Percentiles rank a stretch among this genome's conserved stretches.
Evolutionary conservation across 2,113 vertebrate species (phyloP).

Genomic region (Peucedramus taeniatus): DNA sequence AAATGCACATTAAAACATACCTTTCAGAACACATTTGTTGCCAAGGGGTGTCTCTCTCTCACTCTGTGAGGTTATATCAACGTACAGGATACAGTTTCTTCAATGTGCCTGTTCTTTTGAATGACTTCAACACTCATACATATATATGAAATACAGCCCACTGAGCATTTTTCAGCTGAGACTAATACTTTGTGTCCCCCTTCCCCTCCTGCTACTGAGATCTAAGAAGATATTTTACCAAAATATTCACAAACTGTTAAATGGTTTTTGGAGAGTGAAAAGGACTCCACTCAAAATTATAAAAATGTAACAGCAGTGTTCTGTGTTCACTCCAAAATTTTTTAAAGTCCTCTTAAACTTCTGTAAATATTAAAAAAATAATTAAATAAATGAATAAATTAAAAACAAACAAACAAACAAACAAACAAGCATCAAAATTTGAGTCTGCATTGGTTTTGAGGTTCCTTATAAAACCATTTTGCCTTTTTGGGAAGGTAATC

Average conservation of each 20-base stretch:
- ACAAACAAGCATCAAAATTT: not conserved
- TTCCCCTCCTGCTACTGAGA: not conserved
- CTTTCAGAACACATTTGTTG: not conserved
- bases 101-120: not conserved
- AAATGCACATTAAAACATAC: not conserved
- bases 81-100: not conserved
- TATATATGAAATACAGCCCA: not conserved
- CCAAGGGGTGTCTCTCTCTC: not conserved
- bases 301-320: not conserved
- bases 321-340: not conserved
- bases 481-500: not conserved
- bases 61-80: not conserved
- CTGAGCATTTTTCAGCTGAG: not conserved
- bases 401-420: not conserved
- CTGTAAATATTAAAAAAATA: not conserved
- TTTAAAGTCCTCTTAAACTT: not conserved
- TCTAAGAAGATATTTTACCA: not conserved
- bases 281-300: not conserved
- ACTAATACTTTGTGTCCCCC: accelerated
- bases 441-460: not conserved
- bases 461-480: not conserved
- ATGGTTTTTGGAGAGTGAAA: not conserved
- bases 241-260: not conserved
- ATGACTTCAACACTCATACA: not conserved
- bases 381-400: not conserved